These are phyloP conservation scores for Ovibos moschatus DNA, from an alignment of 2,113 vertebrate species.

Conservation along the genomic window DNA sequence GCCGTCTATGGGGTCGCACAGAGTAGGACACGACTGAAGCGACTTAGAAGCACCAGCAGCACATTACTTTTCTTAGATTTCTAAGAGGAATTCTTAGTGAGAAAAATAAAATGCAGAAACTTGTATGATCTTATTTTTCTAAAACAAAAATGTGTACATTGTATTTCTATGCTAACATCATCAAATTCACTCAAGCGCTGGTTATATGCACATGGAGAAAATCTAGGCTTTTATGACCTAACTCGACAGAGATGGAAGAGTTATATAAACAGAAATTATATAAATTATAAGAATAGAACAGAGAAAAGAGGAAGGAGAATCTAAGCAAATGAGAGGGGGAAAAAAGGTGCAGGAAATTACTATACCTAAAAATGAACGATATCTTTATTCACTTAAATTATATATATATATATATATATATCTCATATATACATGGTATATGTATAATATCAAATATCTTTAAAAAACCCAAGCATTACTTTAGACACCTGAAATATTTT, in stretches of 20 bases:
- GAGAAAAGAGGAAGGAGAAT: neutral
- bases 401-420: neutral
- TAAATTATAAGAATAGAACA: neutral
- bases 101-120: constrained; percentile 1
- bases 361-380: neutral
- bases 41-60: neutral
- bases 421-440: neutral
- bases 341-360: neutral
- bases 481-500: neutral
- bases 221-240: neutral
- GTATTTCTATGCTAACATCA: neutral
- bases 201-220: neutral
- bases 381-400: constrained; percentile 2
- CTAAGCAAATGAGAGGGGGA: neutral
- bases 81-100: neutral
- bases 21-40: neutral
- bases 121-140: neutral
- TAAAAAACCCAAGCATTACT: neutral
- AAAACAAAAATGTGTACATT: neutral
- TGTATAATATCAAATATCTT: neutral
- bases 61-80: neutral
- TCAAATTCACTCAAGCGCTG: neutral
- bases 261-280: neutral
- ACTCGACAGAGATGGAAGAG: neutral
- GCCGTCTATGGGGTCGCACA: neutral